phyloP scores from a whole-genome alignment of 2,113 vertebrate genomes.

The Melanerpes aurifrons region DNA sequence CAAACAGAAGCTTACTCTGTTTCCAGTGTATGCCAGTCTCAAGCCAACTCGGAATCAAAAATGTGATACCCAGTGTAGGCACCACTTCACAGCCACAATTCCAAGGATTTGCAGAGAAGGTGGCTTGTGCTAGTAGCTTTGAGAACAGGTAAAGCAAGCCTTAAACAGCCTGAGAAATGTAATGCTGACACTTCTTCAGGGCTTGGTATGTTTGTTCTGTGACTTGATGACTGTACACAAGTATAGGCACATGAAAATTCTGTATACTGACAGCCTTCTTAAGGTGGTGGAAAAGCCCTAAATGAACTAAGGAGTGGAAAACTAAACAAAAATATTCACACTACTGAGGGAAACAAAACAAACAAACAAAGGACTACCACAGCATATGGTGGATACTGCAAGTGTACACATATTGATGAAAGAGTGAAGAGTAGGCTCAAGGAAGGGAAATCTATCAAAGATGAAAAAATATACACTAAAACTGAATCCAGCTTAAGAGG shows the following conservation, averaged over 20 bases:
- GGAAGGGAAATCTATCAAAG: not conserved
- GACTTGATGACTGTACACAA: slow-evolving; percentile 12
- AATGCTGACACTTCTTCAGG: not conserved
- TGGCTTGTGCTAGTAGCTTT: not conserved
- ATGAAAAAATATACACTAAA: not conserved
- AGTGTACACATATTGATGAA: not conserved
- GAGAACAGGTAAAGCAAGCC: slow-evolving; percentile 15
- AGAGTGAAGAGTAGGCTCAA: not conserved
- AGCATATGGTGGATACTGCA: not conserved
- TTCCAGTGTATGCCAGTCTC: rapidly evolving
- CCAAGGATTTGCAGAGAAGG: not conserved
- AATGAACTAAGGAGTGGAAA: not conserved
- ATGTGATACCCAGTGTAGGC: not conserved
- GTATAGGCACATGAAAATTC: not conserved
- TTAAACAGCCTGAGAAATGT: not conserved
- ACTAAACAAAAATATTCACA: not conserved
- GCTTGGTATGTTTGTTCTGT: slow-evolving; percentile 16
- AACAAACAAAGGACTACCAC: not conserved
- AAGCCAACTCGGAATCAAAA: not conserved
- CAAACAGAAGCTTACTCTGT: not conserved
- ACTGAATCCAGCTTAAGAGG: not conserved
- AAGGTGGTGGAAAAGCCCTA: not conserved
- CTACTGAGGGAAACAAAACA: not conserved
- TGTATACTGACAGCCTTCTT: not conserved
- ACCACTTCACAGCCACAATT: not conserved